Base-by-base conservation (phyloP, 2,113 vertebrate species). In the Recurvirostra avosetta region DNA sequence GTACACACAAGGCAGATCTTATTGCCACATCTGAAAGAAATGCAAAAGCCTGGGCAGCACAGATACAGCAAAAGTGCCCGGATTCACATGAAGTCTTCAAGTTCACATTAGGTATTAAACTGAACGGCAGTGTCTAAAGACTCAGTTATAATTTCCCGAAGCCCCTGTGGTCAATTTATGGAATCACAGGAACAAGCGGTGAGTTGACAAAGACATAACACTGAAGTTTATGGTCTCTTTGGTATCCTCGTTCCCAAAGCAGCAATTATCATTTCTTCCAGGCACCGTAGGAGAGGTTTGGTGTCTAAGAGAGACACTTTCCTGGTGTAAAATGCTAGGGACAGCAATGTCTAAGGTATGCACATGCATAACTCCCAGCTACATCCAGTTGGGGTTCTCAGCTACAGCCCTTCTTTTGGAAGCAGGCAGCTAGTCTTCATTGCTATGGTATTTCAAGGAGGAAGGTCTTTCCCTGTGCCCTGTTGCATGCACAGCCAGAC, bases 281-380 rank as follows among this genome's bases (percentile, higher is more conserved):
- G 0, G 3, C 18, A 45, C 5, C 0, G 0, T 8, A 82, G n/a
- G 9, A 76, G 41, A 23, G 8, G 2, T 50, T 49, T 74, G 5
- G 25, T 49, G 18, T 8, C 2, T 43, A 38, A 83, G 4, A 55
- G 34, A 45, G 34, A 49, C 3, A 11, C 2, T 52, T 41, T 15
- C 21, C 25, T 53, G 22, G 14, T 25, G 19, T 56, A 34, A 94
- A 74, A 74, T 70, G 16, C 12, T 58, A 52, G 8, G 20, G 5
- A 43, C 12, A 49, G 4, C 7, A 65, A 6, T 5, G 18, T 43
- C 32, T 71, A 40, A 38, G 7, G 17, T 47, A 38, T 8, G 27
- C 50, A 66, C 15, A 5, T 27, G 5, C 5, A 6, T 55, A 29
- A 63, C 9, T 72, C 30, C 22, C 32, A 76, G 23, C 17, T 56